These are phyloP conservation scores for Macrocentrus cingulum DNA, from an alignment of 1,140 invertebrate species.

Conservation along the genomic window DNA sequence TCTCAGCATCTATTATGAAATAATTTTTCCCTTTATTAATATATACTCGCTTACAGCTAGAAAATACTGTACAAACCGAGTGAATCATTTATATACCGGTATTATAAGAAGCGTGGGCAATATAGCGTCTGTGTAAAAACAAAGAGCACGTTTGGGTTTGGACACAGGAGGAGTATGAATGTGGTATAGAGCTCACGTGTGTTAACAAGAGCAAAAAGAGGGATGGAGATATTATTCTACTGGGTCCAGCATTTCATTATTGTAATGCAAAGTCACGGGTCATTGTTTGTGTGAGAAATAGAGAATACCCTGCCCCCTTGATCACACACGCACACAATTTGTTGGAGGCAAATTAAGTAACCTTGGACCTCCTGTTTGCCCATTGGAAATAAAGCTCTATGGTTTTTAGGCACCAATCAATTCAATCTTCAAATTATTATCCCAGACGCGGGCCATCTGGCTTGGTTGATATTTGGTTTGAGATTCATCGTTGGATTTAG, in stretches of 20 bases:
- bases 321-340: neutral
- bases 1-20: neutral
- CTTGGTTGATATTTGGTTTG: conserved; percentile 16
- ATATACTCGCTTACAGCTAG: neutral
- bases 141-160: neutral
- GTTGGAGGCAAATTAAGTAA: conserved; percentile 13
- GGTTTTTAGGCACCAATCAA: conserved; percentile 17
- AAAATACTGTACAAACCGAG: neutral
- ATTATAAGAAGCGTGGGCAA: neutral
- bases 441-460: conserved; percentile 21
- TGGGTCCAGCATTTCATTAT: conserved; percentile 5
- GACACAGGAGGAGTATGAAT: conserved; percentile 3
- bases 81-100: neutral
- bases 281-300: conserved; percentile 22
- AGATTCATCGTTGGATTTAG: conserved; percentile 4
- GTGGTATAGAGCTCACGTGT: neutral
- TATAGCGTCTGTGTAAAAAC: neutral
- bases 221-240: conserved; percentile 8
- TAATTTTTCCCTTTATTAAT: conserved; percentile 1
- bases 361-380: too few species aligned
- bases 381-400: conserved; percentile 12
- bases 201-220: conserved; percentile 4
- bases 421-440: conserved; percentile 21
- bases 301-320: neutral
- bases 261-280: conserved; percentile 23